Evolutionary conservation across 2,113 vertebrate genomes (phyloP).

Genomic region (Theropithecus gelada): DNA sequence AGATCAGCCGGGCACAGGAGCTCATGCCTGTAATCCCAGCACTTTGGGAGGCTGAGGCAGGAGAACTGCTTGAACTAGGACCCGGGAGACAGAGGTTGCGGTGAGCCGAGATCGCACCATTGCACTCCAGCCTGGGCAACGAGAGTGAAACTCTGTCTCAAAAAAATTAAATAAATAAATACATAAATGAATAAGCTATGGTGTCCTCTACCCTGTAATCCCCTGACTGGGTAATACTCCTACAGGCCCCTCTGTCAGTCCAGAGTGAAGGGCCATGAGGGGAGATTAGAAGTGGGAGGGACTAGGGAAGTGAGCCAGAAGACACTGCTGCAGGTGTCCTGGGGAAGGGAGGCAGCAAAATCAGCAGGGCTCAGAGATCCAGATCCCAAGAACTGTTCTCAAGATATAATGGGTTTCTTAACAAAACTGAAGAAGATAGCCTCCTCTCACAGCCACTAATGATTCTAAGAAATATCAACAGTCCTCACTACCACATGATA

Average conservation of each 20-base stretch:
- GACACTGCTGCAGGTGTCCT: background rate
- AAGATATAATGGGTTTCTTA: background rate
- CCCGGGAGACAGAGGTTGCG: background rate
- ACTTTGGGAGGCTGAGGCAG: background rate
- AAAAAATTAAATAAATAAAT: background rate
- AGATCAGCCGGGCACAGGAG: too few species aligned
- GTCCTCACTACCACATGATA: background rate
- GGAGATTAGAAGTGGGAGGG: background rate
- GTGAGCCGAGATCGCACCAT: background rate
- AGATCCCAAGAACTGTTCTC: background rate
- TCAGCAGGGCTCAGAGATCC: background rate
- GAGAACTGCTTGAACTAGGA: background rate
- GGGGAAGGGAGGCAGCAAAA: background rate
- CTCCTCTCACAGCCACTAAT: background rate
- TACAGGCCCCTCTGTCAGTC: background rate
- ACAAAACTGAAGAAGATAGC: background rate
- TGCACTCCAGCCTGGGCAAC: background rate
- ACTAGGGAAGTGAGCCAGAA: background rate
- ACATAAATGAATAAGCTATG: background rate
- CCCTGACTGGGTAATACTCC: too few species aligned
- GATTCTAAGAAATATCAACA: background rate
- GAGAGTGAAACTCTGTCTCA: background rate
- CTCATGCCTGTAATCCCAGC: too few species aligned
- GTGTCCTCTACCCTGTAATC: background rate
- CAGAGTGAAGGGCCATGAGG: background rate